phyloP scores from a whole-genome alignment of 2,113 vertebrate species.

The Zapornia atra region DNA sequence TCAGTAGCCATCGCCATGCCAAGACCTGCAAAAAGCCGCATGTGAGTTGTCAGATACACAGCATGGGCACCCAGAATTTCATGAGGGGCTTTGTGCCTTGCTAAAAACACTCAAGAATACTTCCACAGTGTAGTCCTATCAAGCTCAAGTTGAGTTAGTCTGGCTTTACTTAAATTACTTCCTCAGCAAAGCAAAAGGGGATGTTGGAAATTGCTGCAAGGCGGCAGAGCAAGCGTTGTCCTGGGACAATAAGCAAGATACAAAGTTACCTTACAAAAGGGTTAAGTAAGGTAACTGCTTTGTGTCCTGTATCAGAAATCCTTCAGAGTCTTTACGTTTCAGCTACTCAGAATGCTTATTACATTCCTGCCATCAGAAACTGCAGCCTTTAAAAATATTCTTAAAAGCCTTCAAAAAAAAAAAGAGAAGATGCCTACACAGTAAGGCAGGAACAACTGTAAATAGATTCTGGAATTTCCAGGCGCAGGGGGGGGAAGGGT shows the following conservation, averaged over 20 bases:
- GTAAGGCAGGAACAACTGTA: neutral
- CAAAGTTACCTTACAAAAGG: too few relatives aligned
- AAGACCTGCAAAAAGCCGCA: neutral
- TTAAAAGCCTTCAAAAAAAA: neutral
- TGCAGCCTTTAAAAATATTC: neutral
- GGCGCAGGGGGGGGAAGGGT: neutral
- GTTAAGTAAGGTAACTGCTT: neutral
- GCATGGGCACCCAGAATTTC: neutral
- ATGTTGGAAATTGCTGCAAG: neutral
- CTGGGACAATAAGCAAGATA: neutral
- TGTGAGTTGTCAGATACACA: neutral
- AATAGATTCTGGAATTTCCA: neutral
- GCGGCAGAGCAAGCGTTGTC: neutral
- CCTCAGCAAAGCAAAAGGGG: neutral
- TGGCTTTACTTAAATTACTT: neutral
- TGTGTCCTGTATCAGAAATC: neutral
- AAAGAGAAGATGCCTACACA: neutral
- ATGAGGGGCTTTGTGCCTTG: neutral
- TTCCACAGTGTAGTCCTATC: neutral
- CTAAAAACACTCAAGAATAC: neutral
- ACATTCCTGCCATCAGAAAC: neutral
- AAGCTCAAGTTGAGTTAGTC: neutral
- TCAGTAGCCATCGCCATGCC: neutral
- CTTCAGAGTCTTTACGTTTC: neutral
- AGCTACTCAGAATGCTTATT: neutral